Evolutionary conservation across 2,888 invertebrate genomes (phyloP).

Genomic region (Pachymerium ferrugineum): DNA sequence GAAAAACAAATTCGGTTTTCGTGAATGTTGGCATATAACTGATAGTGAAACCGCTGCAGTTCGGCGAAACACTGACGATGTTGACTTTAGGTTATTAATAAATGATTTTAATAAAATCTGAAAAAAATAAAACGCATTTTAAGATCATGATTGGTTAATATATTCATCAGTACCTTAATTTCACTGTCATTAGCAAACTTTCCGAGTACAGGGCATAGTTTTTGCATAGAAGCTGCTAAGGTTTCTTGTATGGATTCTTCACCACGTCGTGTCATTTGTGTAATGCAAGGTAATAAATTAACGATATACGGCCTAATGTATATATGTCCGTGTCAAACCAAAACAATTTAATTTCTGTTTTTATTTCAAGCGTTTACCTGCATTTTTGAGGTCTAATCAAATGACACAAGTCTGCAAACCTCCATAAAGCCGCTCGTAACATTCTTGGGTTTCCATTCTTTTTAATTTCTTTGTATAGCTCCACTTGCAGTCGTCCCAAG

Average conservation of each 20-base stretch:
- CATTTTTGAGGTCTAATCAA: constrained; percentile 69
- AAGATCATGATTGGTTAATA: not conserved
- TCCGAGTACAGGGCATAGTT: constrained; percentile 62
- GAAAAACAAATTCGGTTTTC: constrained; percentile 63
- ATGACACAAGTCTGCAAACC: constrained; percentile 69
- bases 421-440: constrained; percentile 66
- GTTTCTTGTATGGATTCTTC: constrained; percentile 69
- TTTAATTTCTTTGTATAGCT: constrained; percentile 75
- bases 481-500: constrained; percentile 67
- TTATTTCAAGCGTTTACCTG: constrained; percentile 44
- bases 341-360: not conserved
- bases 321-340: not conserved
- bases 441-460: constrained; percentile 67
- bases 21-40: constrained; percentile 69
- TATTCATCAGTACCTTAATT: constrained; percentile 54
- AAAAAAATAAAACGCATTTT: constrained; percentile 38
- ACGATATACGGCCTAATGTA: constrained; percentile 61
- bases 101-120: constrained; percentile 64
- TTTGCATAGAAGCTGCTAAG: constrained; percentile 57
- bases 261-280: constrained; percentile 62
- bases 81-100: constrained; percentile 58
- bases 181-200: constrained; percentile 66
- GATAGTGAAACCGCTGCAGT: constrained; percentile 75
- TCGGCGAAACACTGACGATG: constrained; percentile 70
- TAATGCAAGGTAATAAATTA: constrained; percentile 66